Percentiles rank a stretch among this genome's conserved stretches.
phyloP scores from a whole-genome alignment of 2,113 vertebrate species.

The Pyxicephalus adspersus region DNA sequence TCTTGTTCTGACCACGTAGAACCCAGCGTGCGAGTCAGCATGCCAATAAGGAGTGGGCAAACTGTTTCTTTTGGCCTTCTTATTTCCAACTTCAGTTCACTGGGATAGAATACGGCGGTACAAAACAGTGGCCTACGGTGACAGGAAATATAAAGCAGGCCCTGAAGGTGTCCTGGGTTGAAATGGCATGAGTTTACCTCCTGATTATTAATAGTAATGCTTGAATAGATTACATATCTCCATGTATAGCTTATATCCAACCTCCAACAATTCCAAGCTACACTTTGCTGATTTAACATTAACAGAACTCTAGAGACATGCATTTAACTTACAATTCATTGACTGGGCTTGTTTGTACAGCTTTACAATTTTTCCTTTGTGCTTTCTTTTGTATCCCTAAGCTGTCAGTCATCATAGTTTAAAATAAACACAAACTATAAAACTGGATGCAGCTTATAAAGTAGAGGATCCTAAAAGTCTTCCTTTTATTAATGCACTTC shows the following conservation, averaged over 20 bases:
- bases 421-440: slow-evolving; percentile 42
- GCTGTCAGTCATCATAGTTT: slow-evolving; percentile 42
- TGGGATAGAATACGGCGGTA: too few relatives aligned
- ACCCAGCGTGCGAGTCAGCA: too few relatives aligned
- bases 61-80: too few relatives aligned
- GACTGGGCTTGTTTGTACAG: slow-evolving; percentile 40
- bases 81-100: too few relatives aligned
- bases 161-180: too few relatives aligned
- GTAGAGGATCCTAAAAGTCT: neutral
- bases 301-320: slow-evolving; percentile 25
- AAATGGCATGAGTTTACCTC: too few relatives aligned
- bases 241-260: too few relatives aligned
- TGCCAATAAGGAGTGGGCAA: too few relatives aligned
- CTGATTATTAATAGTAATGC: neutral
- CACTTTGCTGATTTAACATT: slow-evolving; percentile 16
- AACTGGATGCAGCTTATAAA: slow-evolving; percentile 2
- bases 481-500: slow-evolving; percentile 8
- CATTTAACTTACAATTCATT: neutral
- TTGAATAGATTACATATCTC: neutral
- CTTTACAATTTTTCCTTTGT: slow-evolving; percentile 33
- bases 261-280: neutral
- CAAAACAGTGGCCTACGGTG: too few relatives aligned
- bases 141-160: too few relatives aligned
- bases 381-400: slow-evolving; percentile 34
- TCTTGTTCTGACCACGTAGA: too few relatives aligned